These are phyloP conservation scores for Sebastes umbrosus DNA, from an alignment of 2,797 vertebrate species.

Conservation along the genomic window DNA sequence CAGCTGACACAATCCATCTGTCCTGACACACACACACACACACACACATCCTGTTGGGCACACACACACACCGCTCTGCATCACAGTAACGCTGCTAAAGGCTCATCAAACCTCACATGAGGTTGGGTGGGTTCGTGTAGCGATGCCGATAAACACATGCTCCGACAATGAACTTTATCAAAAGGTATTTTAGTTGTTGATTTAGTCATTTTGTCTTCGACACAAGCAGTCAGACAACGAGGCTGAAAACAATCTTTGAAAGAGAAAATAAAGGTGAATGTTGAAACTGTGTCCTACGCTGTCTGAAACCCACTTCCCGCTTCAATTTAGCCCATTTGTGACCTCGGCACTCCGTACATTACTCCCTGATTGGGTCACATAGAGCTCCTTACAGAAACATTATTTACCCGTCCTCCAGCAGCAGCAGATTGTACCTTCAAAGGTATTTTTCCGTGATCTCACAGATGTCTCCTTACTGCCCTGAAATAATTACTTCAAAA, in stretches of 20 bases:
- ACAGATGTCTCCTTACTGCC: neutral
- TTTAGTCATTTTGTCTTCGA: neutral
- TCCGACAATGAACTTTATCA: neutral
- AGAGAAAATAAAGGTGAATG: no score
- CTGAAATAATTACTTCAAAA: no score
- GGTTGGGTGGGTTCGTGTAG: neutral
- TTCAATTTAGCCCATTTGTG: neutral
- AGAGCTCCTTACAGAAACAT: neutral
- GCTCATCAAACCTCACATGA: neutral
- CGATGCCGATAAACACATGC: neutral
- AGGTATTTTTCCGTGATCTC: neutral
- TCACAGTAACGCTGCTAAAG: neutral
- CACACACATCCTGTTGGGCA: neutral
- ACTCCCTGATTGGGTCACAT: neutral
- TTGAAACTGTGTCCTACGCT: neutral
- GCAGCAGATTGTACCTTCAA: neutral
- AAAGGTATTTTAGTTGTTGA: neutral
- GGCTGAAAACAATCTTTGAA: neutral
- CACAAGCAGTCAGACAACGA: neutral
- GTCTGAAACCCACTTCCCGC: neutral
- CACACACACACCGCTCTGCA: neutral
- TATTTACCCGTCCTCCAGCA: neutral
- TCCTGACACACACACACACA: neutral
- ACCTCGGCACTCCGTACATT: neutral
- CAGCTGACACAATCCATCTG: slow-evolving; percentile 25